Base-by-base conservation (phyloP, 2,888 invertebrate species). In the Artemia sinica region DNA sequence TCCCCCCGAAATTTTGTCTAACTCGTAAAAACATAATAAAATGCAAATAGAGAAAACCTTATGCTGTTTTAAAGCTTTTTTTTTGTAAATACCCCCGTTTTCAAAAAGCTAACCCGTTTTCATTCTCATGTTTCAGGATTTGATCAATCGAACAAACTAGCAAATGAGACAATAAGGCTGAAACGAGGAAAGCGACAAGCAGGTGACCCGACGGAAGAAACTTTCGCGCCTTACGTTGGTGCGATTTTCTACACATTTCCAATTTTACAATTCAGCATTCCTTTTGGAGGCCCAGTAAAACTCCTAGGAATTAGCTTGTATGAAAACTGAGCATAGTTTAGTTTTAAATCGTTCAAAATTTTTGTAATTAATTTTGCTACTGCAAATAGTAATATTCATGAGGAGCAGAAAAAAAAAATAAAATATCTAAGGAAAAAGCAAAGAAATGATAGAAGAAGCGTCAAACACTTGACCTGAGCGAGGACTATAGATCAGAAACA, bases 181-280 rank as follows among this genome's bases (percentile, higher is more conserved):
- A n/a, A 28, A 58, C 9, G 63, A 18, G 14, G 28, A 28, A 58
- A 58, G 9, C 63, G 63, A 18, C 63, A 58, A 28, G 63, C 63
- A 18, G 63, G 63, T 8, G 63, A 58, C 63, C 12, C 63, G 66
- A 66, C 49, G 58, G 49, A 28, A 10, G 66, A 68, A 49, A 14
- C 50, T 11, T 70, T 68, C 58, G 50, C 63, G n/a, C 63, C 68
- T 9, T 70, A 70, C 41, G 51, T 70, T 3, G 70, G 70, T n/a
- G 69, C 65, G 50, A 70, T 70, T 52, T 50, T 70, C 48, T 70
- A 68, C 52, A 48, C 50, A 8, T 70, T 70, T 48, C 70, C 70
- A 14, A 49, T 70, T n/a, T 66, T 70, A 48, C 66, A 66, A 8
- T 70, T 70, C 49, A 68, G 68, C 7, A 65, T 70, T 49, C 70